Conservation (phyloP, 2,113 vertebrate genomes). For the Bubalus kerabau region DNA sequence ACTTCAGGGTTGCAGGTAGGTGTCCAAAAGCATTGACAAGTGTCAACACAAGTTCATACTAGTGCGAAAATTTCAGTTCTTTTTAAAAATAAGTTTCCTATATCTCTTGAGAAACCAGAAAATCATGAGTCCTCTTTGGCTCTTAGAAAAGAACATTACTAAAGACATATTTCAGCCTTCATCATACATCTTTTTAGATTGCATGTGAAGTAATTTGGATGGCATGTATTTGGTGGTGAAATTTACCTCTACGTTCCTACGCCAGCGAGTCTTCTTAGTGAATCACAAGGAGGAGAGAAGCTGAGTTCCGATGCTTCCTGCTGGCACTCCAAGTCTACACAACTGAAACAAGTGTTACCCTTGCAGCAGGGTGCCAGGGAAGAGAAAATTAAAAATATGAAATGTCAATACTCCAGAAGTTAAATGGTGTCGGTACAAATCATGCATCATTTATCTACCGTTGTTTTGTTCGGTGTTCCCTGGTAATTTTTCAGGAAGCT, state of each 20-base stretch:
- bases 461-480: too few species aligned
- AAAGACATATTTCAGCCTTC: not conserved
- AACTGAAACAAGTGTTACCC: not conserved
- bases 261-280: not conserved
- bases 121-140: not conserved
- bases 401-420: not conserved
- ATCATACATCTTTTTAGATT: slow-evolving; percentile 27
- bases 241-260: not conserved
- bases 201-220: slow-evolving; percentile 51
- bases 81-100: not conserved
- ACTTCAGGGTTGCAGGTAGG: not conserved
- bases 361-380: not conserved
- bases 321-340: slow-evolving; percentile 51
- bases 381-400: not conserved
- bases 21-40: too few species aligned
- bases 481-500: not conserved
- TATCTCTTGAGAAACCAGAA: not conserved
- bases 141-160: not conserved
- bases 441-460: accelerated
- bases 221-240: slow-evolving; percentile 45
- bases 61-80: not conserved
- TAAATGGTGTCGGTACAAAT: not conserved
- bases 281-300: slow-evolving; percentile 44
- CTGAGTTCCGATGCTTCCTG: slow-evolving; percentile 55
- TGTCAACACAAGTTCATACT: not conserved